A percentile compares a stretch with the other conserved stretches of the same genome.
These are phyloP conservation scores for Acanthosepion pharaonis DNA, from an alignment of 2,888 invertebrate species.

Conservation along the genomic window DNA sequence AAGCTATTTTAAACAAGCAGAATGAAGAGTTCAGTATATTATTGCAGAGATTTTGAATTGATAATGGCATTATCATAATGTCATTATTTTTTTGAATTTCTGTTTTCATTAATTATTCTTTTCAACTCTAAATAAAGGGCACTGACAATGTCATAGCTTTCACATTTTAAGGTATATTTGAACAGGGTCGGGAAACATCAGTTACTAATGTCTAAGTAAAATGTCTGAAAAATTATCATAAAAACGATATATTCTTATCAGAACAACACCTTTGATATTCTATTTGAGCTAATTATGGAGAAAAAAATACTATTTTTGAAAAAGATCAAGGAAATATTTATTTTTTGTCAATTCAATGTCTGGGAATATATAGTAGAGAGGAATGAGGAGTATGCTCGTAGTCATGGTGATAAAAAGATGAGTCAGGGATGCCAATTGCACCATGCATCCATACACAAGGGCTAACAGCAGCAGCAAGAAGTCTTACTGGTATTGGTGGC, in stretches of 20 bases:
- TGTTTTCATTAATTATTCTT: no score
- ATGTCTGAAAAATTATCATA: not conserved
- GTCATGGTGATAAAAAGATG: not conserved
- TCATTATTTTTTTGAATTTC: no score
- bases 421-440: slow-evolving; percentile 21
- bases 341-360: not conserved
- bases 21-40: no score
- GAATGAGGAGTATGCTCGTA: not conserved
- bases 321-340: not conserved
- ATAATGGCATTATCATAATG: no score
- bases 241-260: not conserved
- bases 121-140: no score
- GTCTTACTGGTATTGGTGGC: not conserved
- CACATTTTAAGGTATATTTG: not conserved
- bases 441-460: not conserved
- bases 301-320: not conserved
- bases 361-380: not conserved
- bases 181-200: not conserved
- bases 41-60: no score
- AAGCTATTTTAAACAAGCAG: no score
- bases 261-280: not conserved
- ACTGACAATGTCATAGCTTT: no score
- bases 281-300: not conserved
- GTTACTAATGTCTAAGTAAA: not conserved
- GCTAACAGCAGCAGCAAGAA: not conserved